Evolutionary conservation across 2,888 invertebrate genomes (phyloP).

Genomic region (Macrosoma leucophasiata): DNA sequence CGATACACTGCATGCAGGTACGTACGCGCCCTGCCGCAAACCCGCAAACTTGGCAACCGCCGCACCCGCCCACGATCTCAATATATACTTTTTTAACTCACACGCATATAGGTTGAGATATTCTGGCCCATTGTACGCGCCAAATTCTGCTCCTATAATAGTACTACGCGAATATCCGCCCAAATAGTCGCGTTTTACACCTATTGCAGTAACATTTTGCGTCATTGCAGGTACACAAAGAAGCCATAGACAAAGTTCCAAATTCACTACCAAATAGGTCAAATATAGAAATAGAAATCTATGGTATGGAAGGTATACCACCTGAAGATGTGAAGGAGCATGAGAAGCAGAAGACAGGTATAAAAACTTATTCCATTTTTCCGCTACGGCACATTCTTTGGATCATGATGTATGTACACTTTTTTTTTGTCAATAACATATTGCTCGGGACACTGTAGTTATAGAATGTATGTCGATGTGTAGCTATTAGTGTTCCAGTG

Average conservation of each 20-base stretch:
- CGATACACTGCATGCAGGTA: constrained; percentile 99
- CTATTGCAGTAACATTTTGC: constrained; percentile 15
- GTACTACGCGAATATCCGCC: constrained; percentile 43
- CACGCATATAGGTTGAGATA: constrained; percentile 51
- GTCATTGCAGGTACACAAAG: constrained; percentile 93
- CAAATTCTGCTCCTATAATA: constrained; percentile 45
- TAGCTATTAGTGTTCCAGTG: constrained; percentile 45
- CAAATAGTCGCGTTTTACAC: constrained; percentile 13
- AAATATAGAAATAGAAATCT: constrained; percentile 99
- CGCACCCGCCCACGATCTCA: constrained; percentile 47
- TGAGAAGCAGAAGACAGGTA: constrained; percentile 88
- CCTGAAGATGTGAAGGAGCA: constrained; percentile 95
- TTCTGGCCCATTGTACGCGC: constrained; percentile 55
- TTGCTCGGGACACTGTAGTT: constrained; percentile 53
- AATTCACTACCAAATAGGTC: constrained; percentile 98
- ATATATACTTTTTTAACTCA: constrained; percentile 49
- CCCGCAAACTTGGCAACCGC: constrained; percentile 55
- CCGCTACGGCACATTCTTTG: constrained; percentile 41
- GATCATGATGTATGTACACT: constrained; percentile 60
- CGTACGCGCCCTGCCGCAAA: constrained; percentile 44
- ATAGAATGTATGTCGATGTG: constrained; percentile 57
- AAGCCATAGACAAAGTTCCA: constrained; percentile 99
- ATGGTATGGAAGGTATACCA: constrained; percentile 99
- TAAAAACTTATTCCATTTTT: constrained; percentile 41
- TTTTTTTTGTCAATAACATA: constrained; percentile 23